These are phyloP conservation scores for Drosophila antonietae DNA, from an alignment of 2,888 invertebrate genomes.

Conservation along the genomic window DNA sequence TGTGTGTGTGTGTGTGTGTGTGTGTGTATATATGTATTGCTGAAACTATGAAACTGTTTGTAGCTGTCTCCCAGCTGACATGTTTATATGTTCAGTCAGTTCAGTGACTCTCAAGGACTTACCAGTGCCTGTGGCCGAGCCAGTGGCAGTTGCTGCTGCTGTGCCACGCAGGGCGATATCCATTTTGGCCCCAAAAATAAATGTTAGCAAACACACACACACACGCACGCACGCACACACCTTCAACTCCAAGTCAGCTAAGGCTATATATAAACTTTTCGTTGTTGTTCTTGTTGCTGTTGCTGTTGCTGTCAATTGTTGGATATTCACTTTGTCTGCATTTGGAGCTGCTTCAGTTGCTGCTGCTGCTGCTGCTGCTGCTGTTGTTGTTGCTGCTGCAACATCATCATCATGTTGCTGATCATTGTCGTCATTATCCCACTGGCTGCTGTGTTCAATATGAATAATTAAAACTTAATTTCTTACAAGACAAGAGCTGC, in stretches of 20 bases:
- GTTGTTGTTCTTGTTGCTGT: slow-evolving; percentile 25
- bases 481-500: slow-evolving; percentile 29
- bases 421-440: slow-evolving; percentile 8
- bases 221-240: slow-evolving; percentile 26
- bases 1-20: slow-evolving; percentile 33
- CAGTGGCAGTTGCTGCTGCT: slow-evolving; percentile 47
- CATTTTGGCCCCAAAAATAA: slow-evolving; percentile 71
- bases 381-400: slow-evolving; percentile 1
- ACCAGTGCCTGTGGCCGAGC: slow-evolving; percentile 58
- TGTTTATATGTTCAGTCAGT: slow-evolving; percentile 38
- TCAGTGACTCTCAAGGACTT: slow-evolving; percentile 70
- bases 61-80: slow-evolving; percentile 25
- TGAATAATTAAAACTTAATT: slow-evolving; percentile 69
- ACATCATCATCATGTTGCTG: slow-evolving; percentile 11
- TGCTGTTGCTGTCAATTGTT: slow-evolving; percentile 19
- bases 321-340: slow-evolving; percentile 35
- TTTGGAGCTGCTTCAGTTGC: slow-evolving; percentile 23
- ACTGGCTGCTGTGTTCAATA: slow-evolving; percentile 38
- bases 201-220: slow-evolving; percentile 53
- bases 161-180: slow-evolving; percentile 75
- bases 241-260: slow-evolving; percentile 34
- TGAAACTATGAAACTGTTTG: slow-evolving; percentile 13
- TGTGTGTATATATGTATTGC: slow-evolving; percentile 30
- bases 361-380: slow-evolving; percentile 14
- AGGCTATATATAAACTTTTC: slow-evolving; percentile 57